Evolutionary conservation across 2,888 invertebrate genomes (phyloP).

Genomic region (Gisinianus flammeolus): DNA sequence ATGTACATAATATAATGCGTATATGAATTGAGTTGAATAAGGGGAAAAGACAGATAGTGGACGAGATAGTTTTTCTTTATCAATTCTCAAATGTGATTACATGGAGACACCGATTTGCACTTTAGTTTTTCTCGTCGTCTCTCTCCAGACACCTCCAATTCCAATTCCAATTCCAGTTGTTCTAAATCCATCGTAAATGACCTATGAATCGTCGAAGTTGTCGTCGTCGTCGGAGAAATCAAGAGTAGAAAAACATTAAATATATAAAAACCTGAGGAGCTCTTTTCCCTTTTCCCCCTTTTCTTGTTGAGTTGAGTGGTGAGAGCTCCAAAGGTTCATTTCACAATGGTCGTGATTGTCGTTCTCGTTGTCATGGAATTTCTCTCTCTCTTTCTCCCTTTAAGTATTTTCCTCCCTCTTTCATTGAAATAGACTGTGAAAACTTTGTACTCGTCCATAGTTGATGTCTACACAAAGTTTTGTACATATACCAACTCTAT

Average conservation of each 20-base stretch:
- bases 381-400: neutral
- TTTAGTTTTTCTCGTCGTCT: constrained; percentile 32
- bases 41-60: neutral
- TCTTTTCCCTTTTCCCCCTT: neutral
- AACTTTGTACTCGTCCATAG: too few relatives aligned
- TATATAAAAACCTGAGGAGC: neutral
- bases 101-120: constrained; percentile 37
- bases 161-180: too few relatives aligned
- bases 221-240: constrained; percentile 29
- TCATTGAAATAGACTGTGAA: too few relatives aligned
- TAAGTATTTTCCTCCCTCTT: too few relatives aligned
- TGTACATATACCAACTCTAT: too few relatives aligned
- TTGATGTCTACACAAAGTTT: too few relatives aligned
- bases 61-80: neutral
- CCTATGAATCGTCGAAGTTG: constrained; percentile 30
- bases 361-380: neutral
- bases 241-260: neutral
- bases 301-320: neutral
- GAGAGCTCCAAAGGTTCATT: neutral
- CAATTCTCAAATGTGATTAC: neutral
- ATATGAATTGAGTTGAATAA: neutral
- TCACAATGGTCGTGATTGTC: too few relatives aligned
- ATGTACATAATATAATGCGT: too few relatives aligned
- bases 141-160: constrained; percentile 34
- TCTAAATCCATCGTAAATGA: too few relatives aligned